Evolutionary conservation across 2,113 vertebrate genomes (phyloP).

Genomic region (Xenopus borealis): DNA sequence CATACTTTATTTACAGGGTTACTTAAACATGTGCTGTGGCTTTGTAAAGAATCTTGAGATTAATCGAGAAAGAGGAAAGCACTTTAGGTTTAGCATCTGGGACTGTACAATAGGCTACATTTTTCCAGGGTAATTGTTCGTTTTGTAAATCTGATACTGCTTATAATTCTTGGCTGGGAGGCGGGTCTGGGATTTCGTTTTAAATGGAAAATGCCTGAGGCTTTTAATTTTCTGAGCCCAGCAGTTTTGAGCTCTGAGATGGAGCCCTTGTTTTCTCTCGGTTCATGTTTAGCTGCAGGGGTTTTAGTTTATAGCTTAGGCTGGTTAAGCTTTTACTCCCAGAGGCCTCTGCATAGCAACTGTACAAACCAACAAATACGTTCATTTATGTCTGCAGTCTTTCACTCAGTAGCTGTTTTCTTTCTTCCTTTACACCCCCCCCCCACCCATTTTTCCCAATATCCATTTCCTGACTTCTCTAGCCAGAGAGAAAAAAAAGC

Average conservation of each 20-base stretch:
- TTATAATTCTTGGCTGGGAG: slow-evolving; percentile 96
- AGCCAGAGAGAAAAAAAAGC: slow-evolving; percentile 92
- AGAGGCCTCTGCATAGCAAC: slow-evolving; percentile 97
- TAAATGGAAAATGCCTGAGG: slow-evolving; percentile 98
- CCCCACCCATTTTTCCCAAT: slow-evolving; percentile 78
- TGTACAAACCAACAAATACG: slow-evolving; percentile 99
- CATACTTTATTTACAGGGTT: background rate
- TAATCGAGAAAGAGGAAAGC: slow-evolving; percentile 47
- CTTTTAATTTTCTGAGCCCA: slow-evolving; percentile 99
- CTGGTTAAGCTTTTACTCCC: slow-evolving; percentile 97
- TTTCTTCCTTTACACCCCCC: slow-evolving; percentile 37
- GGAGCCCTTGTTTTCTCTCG: slow-evolving; percentile 98
- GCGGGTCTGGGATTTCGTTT: slow-evolving; percentile 97
- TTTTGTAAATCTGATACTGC: slow-evolving; percentile 99
- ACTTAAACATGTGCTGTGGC: background rate
- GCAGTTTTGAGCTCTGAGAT: slow-evolving; percentile 99
- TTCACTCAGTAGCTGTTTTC: slow-evolving; percentile 92
- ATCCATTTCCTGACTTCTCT: slow-evolving; percentile 98
- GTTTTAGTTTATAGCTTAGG: slow-evolving; percentile 99
- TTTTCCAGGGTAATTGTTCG: slow-evolving; percentile 97
- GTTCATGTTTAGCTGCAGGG: slow-evolving; percentile 97
- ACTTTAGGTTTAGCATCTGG: slow-evolving; percentile 81
- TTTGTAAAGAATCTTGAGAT: slow-evolving; percentile 1
- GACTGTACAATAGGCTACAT: slow-evolving; percentile 80
- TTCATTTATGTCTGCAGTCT: slow-evolving; percentile 99